Conservation (phyloP, 1,140 invertebrate genomes). For the Himalopsyche phryganea region DNA sequence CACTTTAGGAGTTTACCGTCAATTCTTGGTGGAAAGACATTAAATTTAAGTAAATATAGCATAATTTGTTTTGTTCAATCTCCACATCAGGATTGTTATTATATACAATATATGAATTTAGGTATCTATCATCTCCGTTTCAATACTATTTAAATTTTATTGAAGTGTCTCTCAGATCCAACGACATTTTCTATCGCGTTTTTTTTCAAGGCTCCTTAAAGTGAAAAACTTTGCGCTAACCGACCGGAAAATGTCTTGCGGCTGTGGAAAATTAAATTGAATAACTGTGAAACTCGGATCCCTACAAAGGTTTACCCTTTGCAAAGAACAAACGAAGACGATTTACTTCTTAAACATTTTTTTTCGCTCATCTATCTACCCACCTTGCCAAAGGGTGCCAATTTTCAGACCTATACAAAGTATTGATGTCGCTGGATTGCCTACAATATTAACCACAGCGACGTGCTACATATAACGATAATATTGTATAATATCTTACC, state of each 20-base stretch:
- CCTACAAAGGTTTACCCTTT: conserved; percentile 8
- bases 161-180: no score
- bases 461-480: no score
- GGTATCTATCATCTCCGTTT: no score
- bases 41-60: no score
- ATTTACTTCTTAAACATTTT: background rate
- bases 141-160: no score
- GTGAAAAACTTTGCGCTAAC: background rate
- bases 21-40: no score
- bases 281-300: background rate
- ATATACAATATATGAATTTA: no score
- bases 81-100: no score
- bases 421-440: conserved; percentile 10
- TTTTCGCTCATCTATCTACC: background rate
- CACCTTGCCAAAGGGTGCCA: conserved; percentile 11
- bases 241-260: background rate
- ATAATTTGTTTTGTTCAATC: no score
- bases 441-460: no score
- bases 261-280: conserved; percentile 7
- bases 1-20: no score
- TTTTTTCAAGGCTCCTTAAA: background rate
- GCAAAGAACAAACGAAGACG: conserved; percentile 3
- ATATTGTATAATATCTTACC: no score
- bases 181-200: background rate
- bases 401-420: conserved; percentile 11